Conservation (phyloP, 2,888 invertebrate genomes). For the Axea sp. region DNA sequence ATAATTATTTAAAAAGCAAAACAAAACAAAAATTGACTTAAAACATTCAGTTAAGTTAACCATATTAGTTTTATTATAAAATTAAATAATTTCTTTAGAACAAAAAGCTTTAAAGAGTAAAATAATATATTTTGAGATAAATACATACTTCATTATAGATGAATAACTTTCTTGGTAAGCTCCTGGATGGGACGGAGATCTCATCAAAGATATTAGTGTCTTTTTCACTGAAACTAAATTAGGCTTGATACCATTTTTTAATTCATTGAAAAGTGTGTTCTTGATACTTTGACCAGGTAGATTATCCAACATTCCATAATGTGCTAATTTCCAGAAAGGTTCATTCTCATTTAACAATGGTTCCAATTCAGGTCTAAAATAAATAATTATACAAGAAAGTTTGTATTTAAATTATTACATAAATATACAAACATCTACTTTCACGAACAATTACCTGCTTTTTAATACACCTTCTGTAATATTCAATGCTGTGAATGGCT, state of each 20-base stretch:
- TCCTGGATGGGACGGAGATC: slow-evolving; percentile 86
- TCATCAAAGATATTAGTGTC: slow-evolving; percentile 83
- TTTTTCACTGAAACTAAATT: slow-evolving; percentile 74
- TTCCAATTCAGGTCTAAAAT: slow-evolving; percentile 80
- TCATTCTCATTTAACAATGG: slow-evolving; percentile 86
- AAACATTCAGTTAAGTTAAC: too few species aligned
- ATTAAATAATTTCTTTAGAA: too few species aligned
- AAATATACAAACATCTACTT: neutral
- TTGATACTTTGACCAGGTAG: slow-evolving; percentile 69
- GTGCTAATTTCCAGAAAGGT: slow-evolving; percentile 91
- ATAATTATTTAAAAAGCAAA: too few species aligned
- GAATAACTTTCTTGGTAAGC: slow-evolving; percentile 89
- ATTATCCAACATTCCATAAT: slow-evolving; percentile 88
- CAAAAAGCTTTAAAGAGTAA: too few species aligned
- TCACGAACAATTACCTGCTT: slow-evolving; percentile 78
- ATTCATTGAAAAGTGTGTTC: slow-evolving; percentile 76
- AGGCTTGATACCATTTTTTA: slow-evolving; percentile 78
- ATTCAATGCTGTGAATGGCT: slow-evolving; percentile 90
- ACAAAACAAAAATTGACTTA: too few species aligned
- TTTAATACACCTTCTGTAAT: slow-evolving; percentile 86
- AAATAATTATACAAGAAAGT: neutral
- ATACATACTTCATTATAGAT: slow-evolving; percentile 83
- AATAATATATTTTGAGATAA: too few species aligned
- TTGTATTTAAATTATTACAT: neutral
- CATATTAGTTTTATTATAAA: too few species aligned